phyloP scores from a whole-genome alignment of 2,888 invertebrate species.

The Ryuthela nishihirai region DNA sequence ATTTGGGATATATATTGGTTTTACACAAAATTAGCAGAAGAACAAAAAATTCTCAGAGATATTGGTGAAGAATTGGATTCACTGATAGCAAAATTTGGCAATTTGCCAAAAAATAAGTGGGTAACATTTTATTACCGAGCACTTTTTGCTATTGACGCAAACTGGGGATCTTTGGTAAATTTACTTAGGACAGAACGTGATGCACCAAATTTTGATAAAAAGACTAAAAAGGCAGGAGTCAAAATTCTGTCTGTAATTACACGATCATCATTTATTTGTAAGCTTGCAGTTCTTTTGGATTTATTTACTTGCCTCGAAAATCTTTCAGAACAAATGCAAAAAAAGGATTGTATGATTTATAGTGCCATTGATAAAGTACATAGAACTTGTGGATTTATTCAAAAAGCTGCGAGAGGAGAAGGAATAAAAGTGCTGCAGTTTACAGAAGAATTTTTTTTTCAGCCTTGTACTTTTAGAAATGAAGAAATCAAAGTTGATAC shows the following conservation, averaged over 20 bases:
- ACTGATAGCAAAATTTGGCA: conserved; percentile 5
- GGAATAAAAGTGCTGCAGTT: not conserved
- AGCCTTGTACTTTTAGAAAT: not conserved
- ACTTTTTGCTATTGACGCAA: conserved; percentile 6
- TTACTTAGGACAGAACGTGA: not conserved
- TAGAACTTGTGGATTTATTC: not conserved
- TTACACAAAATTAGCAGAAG: not conserved
- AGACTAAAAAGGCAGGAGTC: not conserved
- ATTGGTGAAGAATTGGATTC: conserved; percentile 7
- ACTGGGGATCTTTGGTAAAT: conserved; percentile 2
- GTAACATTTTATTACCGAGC: conserved; percentile 10
- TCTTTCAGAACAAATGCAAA: conserved; percentile 1
- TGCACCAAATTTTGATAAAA: not conserved
- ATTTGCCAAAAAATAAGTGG: conserved; percentile 7
- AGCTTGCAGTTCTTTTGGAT: conserved; percentile 12
- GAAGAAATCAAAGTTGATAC: not conserved
- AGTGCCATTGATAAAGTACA: not conserved
- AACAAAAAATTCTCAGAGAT: not conserved
- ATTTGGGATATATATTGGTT: conserved; percentile 15
- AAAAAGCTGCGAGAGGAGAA: conserved; percentile 5
- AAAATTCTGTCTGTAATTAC: conserved; percentile 2
- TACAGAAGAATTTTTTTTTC: not conserved
- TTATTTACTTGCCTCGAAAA: conserved; percentile 7
- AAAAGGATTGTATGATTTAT: conserved; percentile 1
- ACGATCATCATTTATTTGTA: conserved; percentile 3